These are phyloP conservation scores for Clinocottus analis DNA, from an alignment of 2,113 vertebrate species.

Conservation along the genomic window DNA sequence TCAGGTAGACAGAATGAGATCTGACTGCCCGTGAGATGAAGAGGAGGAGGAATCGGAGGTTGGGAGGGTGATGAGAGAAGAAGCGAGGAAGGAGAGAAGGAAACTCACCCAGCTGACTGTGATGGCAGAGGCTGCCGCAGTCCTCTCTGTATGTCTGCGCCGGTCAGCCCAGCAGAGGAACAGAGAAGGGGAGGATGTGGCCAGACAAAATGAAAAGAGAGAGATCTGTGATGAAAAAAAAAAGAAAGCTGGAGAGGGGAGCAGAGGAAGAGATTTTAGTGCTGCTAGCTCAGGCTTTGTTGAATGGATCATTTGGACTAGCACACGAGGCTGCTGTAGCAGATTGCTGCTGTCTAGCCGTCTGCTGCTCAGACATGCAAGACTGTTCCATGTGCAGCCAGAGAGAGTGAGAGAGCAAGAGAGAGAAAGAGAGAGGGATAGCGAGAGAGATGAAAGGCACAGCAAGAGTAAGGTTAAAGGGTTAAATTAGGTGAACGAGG, in stretches of 20 bases:
- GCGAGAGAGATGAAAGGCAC: conserved; percentile 35
- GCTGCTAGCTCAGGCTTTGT: conserved; percentile 63
- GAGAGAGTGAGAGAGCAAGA: conserved; percentile 50
- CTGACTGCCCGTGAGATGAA: conserved; percentile 38
- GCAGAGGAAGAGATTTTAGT: conserved; percentile 55
- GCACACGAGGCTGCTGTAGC: conserved; percentile 67
- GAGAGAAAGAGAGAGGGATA: conserved; percentile 48
- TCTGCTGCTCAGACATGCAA: conserved; percentile 82
- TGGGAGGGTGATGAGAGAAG: conserved; percentile 45
- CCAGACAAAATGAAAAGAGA: conserved; percentile 51
- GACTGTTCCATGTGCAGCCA: conserved; percentile 73
- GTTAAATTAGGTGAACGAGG: conserved; percentile 46
- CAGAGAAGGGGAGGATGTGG: conserved; percentile 56
- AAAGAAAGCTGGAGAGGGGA: conserved; percentile 57
- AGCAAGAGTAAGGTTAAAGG: conserved; percentile 55
- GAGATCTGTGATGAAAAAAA: conserved; percentile 32
- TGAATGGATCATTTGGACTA: conserved; percentile 51
- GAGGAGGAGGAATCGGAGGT: conserved; percentile 31
- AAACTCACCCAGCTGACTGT: conserved; percentile 74
- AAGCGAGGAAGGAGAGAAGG: conserved; percentile 47
- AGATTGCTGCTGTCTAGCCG: conserved; percentile 78
- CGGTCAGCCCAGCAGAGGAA: conserved; percentile 50
- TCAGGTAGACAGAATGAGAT: conserved; percentile 54
- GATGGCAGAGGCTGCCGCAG: conserved; percentile 69
- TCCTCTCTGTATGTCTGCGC: conserved; percentile 53